Evolutionary conservation across 2,113 vertebrate species (phyloP).

Genomic region (Forbesichthys agassizii): DNA sequence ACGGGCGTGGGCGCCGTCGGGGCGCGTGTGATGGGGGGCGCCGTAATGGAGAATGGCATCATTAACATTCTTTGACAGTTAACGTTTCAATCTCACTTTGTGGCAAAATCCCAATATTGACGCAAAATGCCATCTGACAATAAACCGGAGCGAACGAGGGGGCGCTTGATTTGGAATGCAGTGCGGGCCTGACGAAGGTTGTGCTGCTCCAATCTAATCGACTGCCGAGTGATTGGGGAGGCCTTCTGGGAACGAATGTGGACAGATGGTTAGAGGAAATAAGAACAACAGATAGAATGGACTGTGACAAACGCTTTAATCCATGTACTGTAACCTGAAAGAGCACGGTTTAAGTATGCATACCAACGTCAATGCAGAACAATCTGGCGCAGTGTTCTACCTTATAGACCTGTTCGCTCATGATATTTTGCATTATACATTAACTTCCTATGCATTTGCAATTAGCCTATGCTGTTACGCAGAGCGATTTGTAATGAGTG

Average conservation of each 20-base stretch:
- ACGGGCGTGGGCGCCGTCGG: not conserved
- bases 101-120: conserved; percentile 59
- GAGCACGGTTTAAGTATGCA: conserved; percentile 17
- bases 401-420: not conserved
- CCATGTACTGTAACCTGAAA: not conserved
- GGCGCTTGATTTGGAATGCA: conserved; percentile 35
- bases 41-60: conserved; percentile 66
- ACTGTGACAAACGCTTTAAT: not conserved
- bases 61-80: conserved; percentile 75
- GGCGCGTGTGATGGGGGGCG: conserved; percentile 15
- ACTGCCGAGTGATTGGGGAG: conserved; percentile 48
- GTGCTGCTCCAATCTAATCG: conserved; percentile 58
- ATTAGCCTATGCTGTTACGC: not conserved
- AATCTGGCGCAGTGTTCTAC: conserved; percentile 5
- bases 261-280: conserved; percentile 1
- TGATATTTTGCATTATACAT: conserved; percentile 7
- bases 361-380: not conserved
- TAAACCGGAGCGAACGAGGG: conserved; percentile 20
- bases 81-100: conserved; percentile 70
- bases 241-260: conserved; percentile 22
- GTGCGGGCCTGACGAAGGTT: conserved; percentile 30
- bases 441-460: conserved; percentile 1
- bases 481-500: not conserved
- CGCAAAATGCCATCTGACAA: conserved; percentile 62
- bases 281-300: conserved; percentile 24